Conservation (phyloP, 2,797 vertebrate genomes). For the Paguma larvata region DNA sequence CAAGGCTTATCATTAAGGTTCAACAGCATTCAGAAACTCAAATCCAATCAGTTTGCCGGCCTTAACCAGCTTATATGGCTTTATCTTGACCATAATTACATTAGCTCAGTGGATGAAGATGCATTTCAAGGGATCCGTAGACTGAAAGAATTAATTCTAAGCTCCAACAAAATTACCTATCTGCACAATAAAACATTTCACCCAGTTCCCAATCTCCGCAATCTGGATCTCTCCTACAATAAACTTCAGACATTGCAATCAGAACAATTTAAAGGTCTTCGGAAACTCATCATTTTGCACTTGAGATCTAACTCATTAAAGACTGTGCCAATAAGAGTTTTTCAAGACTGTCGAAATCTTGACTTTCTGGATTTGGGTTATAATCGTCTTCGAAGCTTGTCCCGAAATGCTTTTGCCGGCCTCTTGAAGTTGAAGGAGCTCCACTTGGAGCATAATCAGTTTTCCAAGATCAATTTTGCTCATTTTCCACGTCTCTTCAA, state of each 20-base stretch:
- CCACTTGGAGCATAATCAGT: slow-evolving; percentile 99
- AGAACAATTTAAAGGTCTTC: slow-evolving; percentile 95
- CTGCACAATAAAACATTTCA: slow-evolving; percentile 97
- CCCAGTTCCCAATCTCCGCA: slow-evolving; percentile 95
- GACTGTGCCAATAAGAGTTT: slow-evolving; percentile 95
- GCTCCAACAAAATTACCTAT: slow-evolving; percentile 97
- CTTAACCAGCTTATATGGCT: slow-evolving; percentile 98
- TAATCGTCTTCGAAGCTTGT: slow-evolving; percentile 96
- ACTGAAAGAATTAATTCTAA: slow-evolving; percentile 98
- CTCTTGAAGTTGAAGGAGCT: slow-evolving; percentile 97
- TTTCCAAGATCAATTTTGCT: slow-evolving; percentile 98
- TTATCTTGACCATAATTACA: slow-evolving; percentile 99
- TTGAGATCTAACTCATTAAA: slow-evolving; percentile 97
- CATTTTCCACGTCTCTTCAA: slow-evolving; percentile 98
- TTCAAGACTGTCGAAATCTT: slow-evolving; percentile 97
- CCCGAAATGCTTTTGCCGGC: slow-evolving; percentile 97
- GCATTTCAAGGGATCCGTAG: slow-evolving; percentile 96
- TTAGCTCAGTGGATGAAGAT: slow-evolving; percentile 94
- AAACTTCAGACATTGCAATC: slow-evolving; percentile 95
- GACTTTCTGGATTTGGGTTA: slow-evolving; percentile 98
- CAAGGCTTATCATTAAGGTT: slow-evolving; percentile 98
- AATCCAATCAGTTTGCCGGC: slow-evolving; percentile 95
- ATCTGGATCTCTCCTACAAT: slow-evolving; percentile 98
- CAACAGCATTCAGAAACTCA: slow-evolving; percentile 97
- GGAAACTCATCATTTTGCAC: slow-evolving; percentile 97